Evolutionary conservation across 2,113 vertebrate genomes (phyloP).

Genomic region (Saguinus midas): DNA sequence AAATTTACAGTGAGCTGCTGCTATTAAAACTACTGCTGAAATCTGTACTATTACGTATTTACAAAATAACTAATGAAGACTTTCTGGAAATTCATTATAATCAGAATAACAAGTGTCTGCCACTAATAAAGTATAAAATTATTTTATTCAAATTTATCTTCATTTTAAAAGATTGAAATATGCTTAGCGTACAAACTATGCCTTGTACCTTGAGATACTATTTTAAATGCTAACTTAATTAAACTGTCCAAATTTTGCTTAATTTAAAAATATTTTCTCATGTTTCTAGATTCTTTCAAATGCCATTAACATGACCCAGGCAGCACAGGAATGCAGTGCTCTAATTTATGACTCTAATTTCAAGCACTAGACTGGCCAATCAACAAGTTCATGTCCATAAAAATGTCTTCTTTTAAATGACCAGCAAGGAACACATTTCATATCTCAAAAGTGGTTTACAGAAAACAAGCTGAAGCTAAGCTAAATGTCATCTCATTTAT

Average conservation of each 20-base stretch:
- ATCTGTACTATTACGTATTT: background rate
- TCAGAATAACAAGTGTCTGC: background rate
- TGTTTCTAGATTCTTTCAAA: background rate
- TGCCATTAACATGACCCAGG: background rate
- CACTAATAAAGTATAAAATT: conserved; percentile 4
- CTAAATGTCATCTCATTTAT: background rate
- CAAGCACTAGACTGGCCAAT: background rate
- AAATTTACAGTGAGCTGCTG: background rate
- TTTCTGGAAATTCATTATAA: background rate
- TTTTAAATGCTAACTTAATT: background rate
- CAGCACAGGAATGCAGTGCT: background rate
- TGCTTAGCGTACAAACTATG: background rate
- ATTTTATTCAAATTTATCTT: background rate
- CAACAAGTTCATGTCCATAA: background rate
- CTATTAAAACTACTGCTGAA: background rate
- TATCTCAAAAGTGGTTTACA: background rate
- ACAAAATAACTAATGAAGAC: background rate
- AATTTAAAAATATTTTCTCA: background rate
- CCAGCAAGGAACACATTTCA: background rate
- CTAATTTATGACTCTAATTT: background rate
- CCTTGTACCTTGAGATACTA: background rate
- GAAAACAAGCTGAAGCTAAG: background rate
- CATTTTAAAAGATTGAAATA: conserved; percentile 2
- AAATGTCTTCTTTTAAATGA: conserved; percentile 2
- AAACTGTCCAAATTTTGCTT: background rate